These are phyloP conservation scores for Notocelia uddmanniana DNA, from an alignment of 2,888 invertebrate genomes.

Conservation along the genomic window DNA sequence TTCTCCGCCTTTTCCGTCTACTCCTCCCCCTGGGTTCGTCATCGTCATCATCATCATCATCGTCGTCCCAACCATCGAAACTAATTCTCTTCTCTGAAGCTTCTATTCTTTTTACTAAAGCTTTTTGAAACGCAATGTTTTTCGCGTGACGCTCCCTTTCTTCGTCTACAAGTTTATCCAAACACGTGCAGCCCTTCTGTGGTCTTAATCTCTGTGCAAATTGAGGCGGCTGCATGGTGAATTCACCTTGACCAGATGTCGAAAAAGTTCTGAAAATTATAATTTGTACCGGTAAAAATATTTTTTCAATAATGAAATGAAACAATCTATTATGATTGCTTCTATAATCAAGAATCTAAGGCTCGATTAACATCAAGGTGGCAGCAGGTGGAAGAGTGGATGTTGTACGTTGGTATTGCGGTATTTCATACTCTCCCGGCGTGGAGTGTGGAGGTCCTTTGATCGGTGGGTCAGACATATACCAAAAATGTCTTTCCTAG, in stretches of 20 bases:
- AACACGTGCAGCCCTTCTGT: constrained; percentile 14
- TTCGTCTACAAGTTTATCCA: constrained; percentile 22
- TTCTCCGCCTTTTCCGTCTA: neutral
- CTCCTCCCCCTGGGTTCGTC: neutral
- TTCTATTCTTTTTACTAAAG: constrained; percentile 17
- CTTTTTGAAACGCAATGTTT: constrained; percentile 20
- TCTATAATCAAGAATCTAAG: too few relatives aligned
- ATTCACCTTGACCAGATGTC: constrained; percentile 6
- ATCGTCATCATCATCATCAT: constrained; percentile 16
- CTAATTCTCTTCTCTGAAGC: constrained; percentile 18
- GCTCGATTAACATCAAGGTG: too few relatives aligned
- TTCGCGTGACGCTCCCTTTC: constrained; percentile 19
- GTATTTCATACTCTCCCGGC: too few relatives aligned
- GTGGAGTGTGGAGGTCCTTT: too few relatives aligned
- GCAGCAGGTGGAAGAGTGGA: too few relatives aligned
- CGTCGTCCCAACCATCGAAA: neutral
- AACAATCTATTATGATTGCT: too few relatives aligned
- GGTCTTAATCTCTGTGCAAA: neutral
- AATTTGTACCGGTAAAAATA: neutral
- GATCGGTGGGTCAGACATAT: too few relatives aligned
- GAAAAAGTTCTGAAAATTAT: neutral
- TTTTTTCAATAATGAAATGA: neutral
- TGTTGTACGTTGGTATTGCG: too few relatives aligned
- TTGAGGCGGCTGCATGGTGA: constrained; percentile 1
- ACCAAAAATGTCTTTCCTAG: too few relatives aligned